phyloP scores from a whole-genome alignment of 2,888 invertebrate genomes.

The Synergus umbraculus region DNA sequence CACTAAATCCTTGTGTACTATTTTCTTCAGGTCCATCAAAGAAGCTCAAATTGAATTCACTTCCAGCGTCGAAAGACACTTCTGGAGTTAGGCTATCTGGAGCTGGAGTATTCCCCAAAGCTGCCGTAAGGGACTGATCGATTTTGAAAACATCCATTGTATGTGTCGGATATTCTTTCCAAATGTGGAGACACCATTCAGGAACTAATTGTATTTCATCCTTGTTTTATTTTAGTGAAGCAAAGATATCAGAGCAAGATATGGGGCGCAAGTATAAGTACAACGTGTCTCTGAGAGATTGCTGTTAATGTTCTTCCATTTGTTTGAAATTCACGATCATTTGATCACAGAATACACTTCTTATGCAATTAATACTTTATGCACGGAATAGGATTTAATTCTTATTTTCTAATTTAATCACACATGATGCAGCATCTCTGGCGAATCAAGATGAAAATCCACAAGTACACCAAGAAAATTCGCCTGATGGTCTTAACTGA shows the following conservation, averaged over 20 bases:
- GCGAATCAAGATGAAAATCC: too few species aligned
- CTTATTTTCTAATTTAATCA: too few species aligned
- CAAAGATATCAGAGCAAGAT: too few species aligned
- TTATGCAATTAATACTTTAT: too few species aligned
- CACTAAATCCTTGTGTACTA: constrained; percentile 83
- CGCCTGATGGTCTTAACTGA: too few species aligned
- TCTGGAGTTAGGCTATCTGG: constrained; percentile 82
- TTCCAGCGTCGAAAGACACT: constrained; percentile 86
- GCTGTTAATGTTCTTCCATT: too few species aligned
- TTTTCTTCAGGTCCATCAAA: constrained; percentile 86
- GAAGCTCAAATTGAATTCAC: constrained; percentile 89
- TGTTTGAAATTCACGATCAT: neutral
- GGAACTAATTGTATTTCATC: constrained; percentile 44
- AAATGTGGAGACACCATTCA: constrained; percentile 64
- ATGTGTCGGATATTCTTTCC: constrained; percentile 52
- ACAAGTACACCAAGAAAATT: too few species aligned
- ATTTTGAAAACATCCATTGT: constrained; percentile 87
- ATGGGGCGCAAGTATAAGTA: too few species aligned
- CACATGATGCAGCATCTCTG: too few species aligned
- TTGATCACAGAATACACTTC: neutral
- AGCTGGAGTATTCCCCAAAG: constrained; percentile 81
- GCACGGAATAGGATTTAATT: too few species aligned
- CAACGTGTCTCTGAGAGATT: too few species aligned
- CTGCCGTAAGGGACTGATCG: constrained; percentile 83
- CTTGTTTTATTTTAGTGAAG: too few species aligned